Base-by-base conservation (phyloP, 2,888 invertebrate species). In the Drosophila histrio region DNA sequence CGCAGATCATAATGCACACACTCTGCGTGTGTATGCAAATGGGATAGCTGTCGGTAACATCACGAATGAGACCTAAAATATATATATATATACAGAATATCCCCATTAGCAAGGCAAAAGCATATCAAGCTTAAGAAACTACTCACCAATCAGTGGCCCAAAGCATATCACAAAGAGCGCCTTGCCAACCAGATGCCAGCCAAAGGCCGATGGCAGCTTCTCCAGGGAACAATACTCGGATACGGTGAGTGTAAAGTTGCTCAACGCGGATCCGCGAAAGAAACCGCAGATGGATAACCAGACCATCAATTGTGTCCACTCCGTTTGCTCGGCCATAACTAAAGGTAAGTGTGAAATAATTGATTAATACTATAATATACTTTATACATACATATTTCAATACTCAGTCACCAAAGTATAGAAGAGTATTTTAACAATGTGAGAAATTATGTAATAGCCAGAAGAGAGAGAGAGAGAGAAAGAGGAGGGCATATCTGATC, bases 241-340 rank as follows among this genome's bases (percentile, higher is more conserved):
- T 77, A 96, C 95, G n/a, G 95, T 95, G 6, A 96, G 93, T 28
- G 95, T 95, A 88, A 96, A 94, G 91, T 96, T 96, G 78, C 95
- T 95, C 43, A 96, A 92, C 13, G 96, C 95, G 87, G 95, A 94
- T 61, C 96, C 96, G 60, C 96, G 93, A 91, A 96, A 94, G 92
- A 96, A 96, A 13, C 96, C 96, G 89, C 95, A 95, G 57, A 96
- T 94, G 0, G 95, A 94, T 65, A 96, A 91, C 94, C 95, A 95
- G 4, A 94, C 79, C 93, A 95, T 94, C 8, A 96, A 92, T 34
- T 93, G 93, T 6, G 93, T 93, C 93, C 95, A 95, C 36, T 95
- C 95, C 0, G 93, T 94, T 91, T 95, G 96, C 87, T 95, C 94
- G 0, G 96, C 96, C 90, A 96, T 92, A 44, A 95, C 96, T 96